Base-by-base conservation (phyloP, 1,140 invertebrate genomes). In the Leptoteleia sp. region DNA sequence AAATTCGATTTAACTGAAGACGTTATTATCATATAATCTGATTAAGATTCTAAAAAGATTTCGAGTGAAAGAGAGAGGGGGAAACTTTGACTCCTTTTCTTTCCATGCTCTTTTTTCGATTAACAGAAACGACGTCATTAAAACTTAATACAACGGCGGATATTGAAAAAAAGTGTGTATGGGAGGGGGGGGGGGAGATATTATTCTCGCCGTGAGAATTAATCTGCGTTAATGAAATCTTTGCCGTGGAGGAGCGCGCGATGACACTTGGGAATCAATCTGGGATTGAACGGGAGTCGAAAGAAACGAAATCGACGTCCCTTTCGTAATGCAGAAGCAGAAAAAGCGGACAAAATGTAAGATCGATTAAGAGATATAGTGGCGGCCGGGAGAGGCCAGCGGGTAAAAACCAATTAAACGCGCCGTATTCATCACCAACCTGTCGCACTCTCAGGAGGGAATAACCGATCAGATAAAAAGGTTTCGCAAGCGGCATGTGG, bases 301-400 rank as follows among this genome's bases (percentile, higher is more conserved):
- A 54, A 65, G 27, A 54, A 65, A 16, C 38, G 29, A 54, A 65
- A 65, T 35, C 8, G 17, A 29, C 27, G 16, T 43, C 37, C 50
- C 11, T 64, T 64, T 64, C 61, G 38, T 54, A 65, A 54, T 33
- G 59, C 7, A 31, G 22, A 42, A 16, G 29, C 38, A 25, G 33
- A 43, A 65, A 65, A 54, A 43, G 48, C 19, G 15, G 9, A 17
- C 1, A 38, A 47, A 65, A 65, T 45, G 48, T 67, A 65, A 65
- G 47, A 65, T 65, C 37, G 61, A 65, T 65, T 52, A 52, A 54
- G 37, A 52, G 61, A 54, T 65, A 65, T 43, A 13, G 61, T 25
- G 47, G 43, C 61, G 43, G 31, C 8, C 16, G 17, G 31, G 57
- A 35, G 25, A 52, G 16, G 33, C 37, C 59, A 9, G 9, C 13